Evolutionary conservation across 2,888 invertebrate genomes (phyloP).

Genomic region (Agrotis ipsilon): DNA sequence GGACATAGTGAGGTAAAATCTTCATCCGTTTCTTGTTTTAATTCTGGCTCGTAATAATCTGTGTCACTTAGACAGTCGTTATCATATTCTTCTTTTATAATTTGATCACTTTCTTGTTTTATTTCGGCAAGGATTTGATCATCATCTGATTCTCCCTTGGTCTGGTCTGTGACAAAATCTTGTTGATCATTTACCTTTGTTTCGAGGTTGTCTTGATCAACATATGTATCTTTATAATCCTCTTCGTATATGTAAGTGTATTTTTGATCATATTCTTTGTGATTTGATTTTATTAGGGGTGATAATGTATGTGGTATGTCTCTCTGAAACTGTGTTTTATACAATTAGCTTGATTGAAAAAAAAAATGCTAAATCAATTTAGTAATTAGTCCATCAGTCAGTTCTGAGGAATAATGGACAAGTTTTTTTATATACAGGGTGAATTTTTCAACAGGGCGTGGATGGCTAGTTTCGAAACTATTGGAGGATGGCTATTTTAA

Average conservation of each 20-base stretch:
- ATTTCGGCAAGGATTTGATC: constrained; percentile 15
- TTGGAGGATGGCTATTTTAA: too few species aligned
- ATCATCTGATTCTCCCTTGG: background rate
- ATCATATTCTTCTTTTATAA: constrained; percentile 49
- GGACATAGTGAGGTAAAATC: background rate
- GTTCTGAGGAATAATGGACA: too few species aligned
- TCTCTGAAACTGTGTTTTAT: constrained; percentile 33
- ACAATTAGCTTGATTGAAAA: too few species aligned
- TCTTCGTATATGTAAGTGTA: constrained; percentile 21
- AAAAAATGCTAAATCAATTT: too few species aligned
- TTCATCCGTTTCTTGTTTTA: constrained; percentile 24
- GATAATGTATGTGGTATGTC: constrained; percentile 39
- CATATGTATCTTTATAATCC: background rate
- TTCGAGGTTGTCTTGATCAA: constrained; percentile 2
- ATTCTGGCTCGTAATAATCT: constrained; percentile 32
- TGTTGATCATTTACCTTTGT: constrained; percentile 4
- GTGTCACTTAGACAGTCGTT: constrained; percentile 20
- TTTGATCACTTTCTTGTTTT: constrained; percentile 41
- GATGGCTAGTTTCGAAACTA: too few species aligned
- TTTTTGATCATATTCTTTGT: constrained; percentile 30
- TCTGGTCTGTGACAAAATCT: background rate
- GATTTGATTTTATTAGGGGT: constrained; percentile 13
- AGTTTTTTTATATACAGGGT: too few species aligned
- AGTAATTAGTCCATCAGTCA: too few species aligned
- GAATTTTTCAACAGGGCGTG: too few species aligned